A percentile compares a stretch with the other conserved stretches of the same genome.
These are phyloP conservation scores for Mergus octosetaceus DNA, from an alignment of 2,797 vertebrate species.

Conservation along the genomic window DNA sequence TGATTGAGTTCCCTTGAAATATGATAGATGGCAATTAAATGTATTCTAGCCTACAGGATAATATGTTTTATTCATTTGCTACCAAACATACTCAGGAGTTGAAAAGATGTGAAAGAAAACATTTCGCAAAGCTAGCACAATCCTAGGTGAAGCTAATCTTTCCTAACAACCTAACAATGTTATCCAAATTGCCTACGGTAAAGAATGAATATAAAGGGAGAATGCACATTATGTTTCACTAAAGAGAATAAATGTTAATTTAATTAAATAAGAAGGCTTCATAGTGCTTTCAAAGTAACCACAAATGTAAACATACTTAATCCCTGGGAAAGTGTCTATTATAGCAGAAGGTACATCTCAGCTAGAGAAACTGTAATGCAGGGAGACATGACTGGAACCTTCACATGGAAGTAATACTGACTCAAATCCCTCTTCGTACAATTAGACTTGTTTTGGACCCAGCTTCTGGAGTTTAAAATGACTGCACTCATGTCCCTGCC, in stretches of 20 bases:
- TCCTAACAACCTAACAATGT: conserved; percentile 41
- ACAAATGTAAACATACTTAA: conserved; percentile 33
- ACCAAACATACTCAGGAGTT: conserved; percentile 52
- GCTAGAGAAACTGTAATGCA: neutral
- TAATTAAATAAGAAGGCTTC: conserved; percentile 57
- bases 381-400: neutral
- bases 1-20: conserved; percentile 45
- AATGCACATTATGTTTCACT: conserved; percentile 43
- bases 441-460: neutral
- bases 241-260: conserved; percentile 54
- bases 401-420: neutral
- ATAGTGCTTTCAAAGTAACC: conserved; percentile 59
- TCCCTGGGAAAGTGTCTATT: conserved; percentile 22
- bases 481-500: rapidly evolving
- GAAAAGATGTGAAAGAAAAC: conserved; percentile 64
- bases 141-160: conserved; percentile 59
- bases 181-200: conserved; percentile 76
- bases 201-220: conserved; percentile 65
- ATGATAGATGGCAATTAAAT: conserved; percentile 70
- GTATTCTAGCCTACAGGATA: conserved; percentile 64
- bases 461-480: neutral
- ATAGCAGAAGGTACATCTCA: neutral
- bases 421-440: neutral
- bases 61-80: conserved; percentile 66
- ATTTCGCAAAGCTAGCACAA: conserved; percentile 65